Percentiles rank a stretch among this genome's conserved stretches.
These are phyloP conservation scores for Sciurus carolinensis DNA, from an alignment of 2,797 vertebrate genomes.

Conservation along the genomic window DNA sequence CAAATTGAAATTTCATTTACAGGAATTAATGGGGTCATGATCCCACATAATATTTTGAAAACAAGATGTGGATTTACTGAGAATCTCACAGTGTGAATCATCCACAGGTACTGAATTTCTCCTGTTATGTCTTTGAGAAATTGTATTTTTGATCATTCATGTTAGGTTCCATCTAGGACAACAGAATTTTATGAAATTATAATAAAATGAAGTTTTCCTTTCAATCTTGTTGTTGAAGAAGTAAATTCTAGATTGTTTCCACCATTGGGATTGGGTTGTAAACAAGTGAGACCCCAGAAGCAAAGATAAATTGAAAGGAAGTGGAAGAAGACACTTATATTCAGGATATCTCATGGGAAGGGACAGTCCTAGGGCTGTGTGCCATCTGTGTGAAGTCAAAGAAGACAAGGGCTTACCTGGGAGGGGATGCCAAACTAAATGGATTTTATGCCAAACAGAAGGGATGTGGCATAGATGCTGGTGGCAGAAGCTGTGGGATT, in stretches of 20 bases:
- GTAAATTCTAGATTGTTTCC: background rate
- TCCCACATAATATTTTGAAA: slow-evolving; percentile 45
- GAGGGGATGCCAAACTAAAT: background rate
- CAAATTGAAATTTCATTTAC: slow-evolving; percentile 72
- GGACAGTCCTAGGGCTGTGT: background rate
- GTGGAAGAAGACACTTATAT: background rate
- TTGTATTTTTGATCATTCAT: slow-evolving; percentile 1
- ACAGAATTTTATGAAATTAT: background rate
- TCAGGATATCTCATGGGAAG: background rate
- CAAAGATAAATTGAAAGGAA: slow-evolving; percentile 6
- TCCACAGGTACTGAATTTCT: background rate
- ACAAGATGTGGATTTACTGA: slow-evolving; percentile 49
- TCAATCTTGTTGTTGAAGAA: slow-evolving; percentile 7
- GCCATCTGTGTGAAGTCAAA: background rate
- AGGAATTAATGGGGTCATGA: slow-evolving; percentile 68
- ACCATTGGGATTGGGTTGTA: background rate
- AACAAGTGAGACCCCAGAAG: background rate
- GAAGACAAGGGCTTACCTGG: background rate
- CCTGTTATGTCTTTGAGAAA: slow-evolving; percentile 16
- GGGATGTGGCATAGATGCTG: background rate
- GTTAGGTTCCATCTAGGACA: background rate
- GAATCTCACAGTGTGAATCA: background rate
- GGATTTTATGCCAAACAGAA: background rate
- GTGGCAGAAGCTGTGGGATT: background rate
- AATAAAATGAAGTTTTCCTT: slow-evolving; percentile 1